Evolutionary conservation across 2,888 invertebrate genomes (phyloP).

Genomic region (Saturnia pavonia): DNA sequence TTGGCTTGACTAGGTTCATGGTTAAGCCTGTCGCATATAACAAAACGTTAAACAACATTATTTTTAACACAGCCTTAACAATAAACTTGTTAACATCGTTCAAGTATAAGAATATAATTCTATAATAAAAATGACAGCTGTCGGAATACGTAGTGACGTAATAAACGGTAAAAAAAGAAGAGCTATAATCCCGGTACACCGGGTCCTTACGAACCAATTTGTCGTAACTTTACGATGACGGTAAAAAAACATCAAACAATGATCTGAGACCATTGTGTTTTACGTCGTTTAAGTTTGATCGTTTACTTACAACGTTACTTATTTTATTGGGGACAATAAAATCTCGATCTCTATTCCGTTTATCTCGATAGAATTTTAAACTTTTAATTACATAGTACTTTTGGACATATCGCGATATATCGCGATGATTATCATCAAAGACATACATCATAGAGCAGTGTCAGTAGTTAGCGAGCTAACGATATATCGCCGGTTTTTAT

Average conservation of each 20-base stretch:
- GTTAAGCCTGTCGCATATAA: too few species aligned
- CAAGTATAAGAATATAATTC: neutral
- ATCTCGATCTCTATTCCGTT: conserved; percentile 30
- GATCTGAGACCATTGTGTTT: conserved; percentile 49
- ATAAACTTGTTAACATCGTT: neutral
- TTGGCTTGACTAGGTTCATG: too few species aligned
- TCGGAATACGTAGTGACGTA: conserved; percentile 38
- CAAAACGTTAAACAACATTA: too few species aligned
- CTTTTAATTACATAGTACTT: too few species aligned
- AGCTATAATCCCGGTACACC: conserved; percentile 34
- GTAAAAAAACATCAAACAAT: conserved; percentile 65
- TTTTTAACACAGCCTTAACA: too few species aligned
- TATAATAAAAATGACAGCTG: conserved; percentile 33
- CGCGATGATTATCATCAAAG: too few species aligned
- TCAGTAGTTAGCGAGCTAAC: too few species aligned
- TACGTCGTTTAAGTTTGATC: conserved; percentile 68
- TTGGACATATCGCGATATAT: too few species aligned
- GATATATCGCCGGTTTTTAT: too few species aligned
- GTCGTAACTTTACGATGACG: conserved; percentile 68
- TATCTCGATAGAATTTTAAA: neutral
- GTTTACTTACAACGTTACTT: conserved; percentile 65
- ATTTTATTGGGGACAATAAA: conserved; percentile 42
- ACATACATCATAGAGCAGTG: too few species aligned
- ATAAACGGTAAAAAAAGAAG: conserved; percentile 53
- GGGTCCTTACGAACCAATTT: conserved; percentile 71